Base-by-base conservation (phyloP, 2,797 vertebrate genomes). In the Falco biarmicus region DNA sequence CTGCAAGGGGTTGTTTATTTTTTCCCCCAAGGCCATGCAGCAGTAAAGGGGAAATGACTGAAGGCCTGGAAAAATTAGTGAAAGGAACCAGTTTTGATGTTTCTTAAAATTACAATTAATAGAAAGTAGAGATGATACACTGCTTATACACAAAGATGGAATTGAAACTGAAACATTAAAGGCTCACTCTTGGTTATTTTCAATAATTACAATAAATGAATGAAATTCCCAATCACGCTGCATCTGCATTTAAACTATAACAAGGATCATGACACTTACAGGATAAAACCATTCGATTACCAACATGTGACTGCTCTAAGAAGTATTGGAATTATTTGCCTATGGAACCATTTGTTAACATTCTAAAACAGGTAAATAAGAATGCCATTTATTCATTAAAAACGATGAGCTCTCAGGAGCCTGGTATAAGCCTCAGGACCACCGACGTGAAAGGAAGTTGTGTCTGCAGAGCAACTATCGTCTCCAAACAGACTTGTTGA, bases 401-500 rank as follows among this genome's bases (percentile, higher is more conserved):
- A 89, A 80, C 5, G 21, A 69, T 63, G 29, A 90, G 31, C 10
- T 19, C 56, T 56, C 2, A 2, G 25, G 48, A 83, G 51, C 64
- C 48, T 53, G 45, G 54, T 28, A 60, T 0, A n/a, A 84, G 73
- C 51, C 47, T 88, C 69, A 63, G 84, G 47, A 81, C 31, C 47
- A 84, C 13, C 1, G 5, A 17, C 48, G 54, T 2, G 13, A 61
- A 91, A 34, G 25, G 60, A 90, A 85, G 11, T 31, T 39, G 6
- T 29, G 18, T 83, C 26, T 69, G 41, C 76, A 75, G 43, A 81
- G 54, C 69, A 96, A 29, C 50, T 92, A 50, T 59, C 68, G 71
- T 59, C 53, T 93, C 51, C 64, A 83, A 85, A 75, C 48, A 92
- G 91, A 63, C 61, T 86, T 66, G 41, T 28, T 93, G 87, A 91